Evolutionary conservation across 2,113 vertebrate genomes (phyloP).

Genomic region (Actenoides hombroni): DNA sequence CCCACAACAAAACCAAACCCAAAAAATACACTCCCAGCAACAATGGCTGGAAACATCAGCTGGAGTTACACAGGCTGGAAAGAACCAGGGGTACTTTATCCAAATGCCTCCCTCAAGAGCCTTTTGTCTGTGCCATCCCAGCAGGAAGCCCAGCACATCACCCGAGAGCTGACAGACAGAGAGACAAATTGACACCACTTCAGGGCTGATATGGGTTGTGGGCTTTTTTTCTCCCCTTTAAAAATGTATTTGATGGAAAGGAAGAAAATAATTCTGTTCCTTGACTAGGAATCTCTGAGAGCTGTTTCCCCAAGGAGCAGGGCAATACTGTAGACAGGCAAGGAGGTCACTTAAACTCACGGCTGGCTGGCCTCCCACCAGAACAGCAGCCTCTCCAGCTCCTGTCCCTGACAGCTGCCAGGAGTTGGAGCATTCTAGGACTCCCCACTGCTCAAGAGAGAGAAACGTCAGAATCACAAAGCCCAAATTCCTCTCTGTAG

Average conservation of each 20-base stretch:
- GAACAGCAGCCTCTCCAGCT: neutral
- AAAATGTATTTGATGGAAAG: neutral
- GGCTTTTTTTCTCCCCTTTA: neutral
- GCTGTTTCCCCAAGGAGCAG: neutral
- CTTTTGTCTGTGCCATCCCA: conserved; percentile 29
- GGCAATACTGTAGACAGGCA: neutral
- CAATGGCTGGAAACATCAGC: neutral
- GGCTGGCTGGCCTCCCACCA: neutral
- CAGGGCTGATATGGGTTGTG: neutral
- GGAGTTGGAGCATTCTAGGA: neutral
- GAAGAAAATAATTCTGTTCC: neutral
- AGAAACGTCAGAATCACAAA: neutral
- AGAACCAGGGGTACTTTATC: neutral
- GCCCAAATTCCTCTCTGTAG: neutral
- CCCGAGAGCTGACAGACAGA: neutral
- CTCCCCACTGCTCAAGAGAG: neutral
- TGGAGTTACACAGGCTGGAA: neutral
- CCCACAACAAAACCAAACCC: too few relatives aligned
- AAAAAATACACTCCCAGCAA: neutral
- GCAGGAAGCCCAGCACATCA: neutral
- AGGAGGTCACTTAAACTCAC: neutral
- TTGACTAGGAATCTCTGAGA: neutral
- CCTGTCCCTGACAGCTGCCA: neutral
- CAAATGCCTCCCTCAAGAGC: conserved; percentile 4
- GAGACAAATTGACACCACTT: neutral